Evolutionary conservation across 35 echinoderm and acorn worm species (phyloP), one percentile per base, ranked within the genome.

Genomic region (Strongylocentrotus purpuratus): DNA sequence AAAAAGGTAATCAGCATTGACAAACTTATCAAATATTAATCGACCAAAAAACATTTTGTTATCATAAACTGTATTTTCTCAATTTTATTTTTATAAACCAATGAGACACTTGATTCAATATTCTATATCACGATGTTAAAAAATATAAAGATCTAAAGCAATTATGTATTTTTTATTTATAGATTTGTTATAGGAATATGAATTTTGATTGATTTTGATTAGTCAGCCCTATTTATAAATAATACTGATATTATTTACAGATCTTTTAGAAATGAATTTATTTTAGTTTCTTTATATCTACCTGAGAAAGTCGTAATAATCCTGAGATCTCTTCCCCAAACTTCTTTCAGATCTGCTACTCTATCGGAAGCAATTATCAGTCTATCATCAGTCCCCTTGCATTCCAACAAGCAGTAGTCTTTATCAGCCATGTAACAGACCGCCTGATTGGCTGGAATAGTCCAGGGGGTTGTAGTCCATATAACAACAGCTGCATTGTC

Each of bases 391-490:
- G 97, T 97, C 41, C 94, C 32, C 25, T 33, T 33, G 95, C 97
- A 97, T 96, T 94, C 86, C 20, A 97, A 97, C 46, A 99, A 20
- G 31, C 95, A 78, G 90, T 99, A 99, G 92, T 96, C 95, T 70
- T 95, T 98, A 33, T 94, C 93, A 33, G 96, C 94, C 96, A 98
- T 99, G 92, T 95, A 99, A 96, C 98, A 99, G 86, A 99, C 96
- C 0, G 98, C 98, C 95, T 99, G 92, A 98, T 99, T 99, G 97
- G 97, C 97, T 95, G 98, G 98, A 65, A 99, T 96, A 31, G 98
- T 98, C 98, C 97, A 99, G 10, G 98, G 98, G 10, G 98, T 99
- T 25, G 98, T 99, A 6, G 98, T 99, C 98, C 97, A 99, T 35
- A 99, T 97, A 48, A 97, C 55, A 22, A 91, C 92, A 94, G 94